phyloP scores from a whole-genome alignment of 2,888 invertebrate species.

The Limnephilus marmoratus region DNA sequence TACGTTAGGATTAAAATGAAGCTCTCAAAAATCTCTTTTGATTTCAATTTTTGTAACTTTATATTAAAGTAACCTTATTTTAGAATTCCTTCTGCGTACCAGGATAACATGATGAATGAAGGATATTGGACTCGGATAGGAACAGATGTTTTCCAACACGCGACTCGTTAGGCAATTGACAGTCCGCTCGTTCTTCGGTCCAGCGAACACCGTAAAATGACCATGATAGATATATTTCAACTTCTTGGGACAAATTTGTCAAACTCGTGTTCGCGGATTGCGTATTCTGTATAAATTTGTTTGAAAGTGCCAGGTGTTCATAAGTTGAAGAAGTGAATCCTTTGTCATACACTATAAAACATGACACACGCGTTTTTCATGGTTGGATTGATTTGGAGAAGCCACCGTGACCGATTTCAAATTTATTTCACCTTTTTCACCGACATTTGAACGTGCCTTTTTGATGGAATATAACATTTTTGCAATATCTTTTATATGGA shows the following conservation, averaged over 20 bases:
- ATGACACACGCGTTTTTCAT: constrained; percentile 7
- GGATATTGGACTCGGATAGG: not conserved
- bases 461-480: not conserved
- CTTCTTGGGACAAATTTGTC: constrained; percentile 51
- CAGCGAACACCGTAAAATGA: constrained; percentile 32
- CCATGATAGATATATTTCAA: constrained; percentile 50
- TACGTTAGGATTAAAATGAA: not conserved
- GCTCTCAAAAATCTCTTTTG: not conserved
- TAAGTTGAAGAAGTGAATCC: not conserved
- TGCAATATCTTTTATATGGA: not conserved
- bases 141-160: constrained; percentile 40
- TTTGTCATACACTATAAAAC: not conserved
- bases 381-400: not conserved
- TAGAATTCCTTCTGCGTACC: not conserved
- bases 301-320: constrained; percentile 10
- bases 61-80: not conserved
- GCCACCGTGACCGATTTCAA: constrained; percentile 12
- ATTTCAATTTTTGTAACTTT: not conserved
- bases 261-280: constrained; percentile 45
- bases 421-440: not conserved
- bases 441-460: not conserved
- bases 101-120: not conserved
- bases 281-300: constrained; percentile 28
- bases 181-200: constrained; percentile 23
- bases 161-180: not conserved